phyloP scores from a whole-genome alignment of 1,140 invertebrate species.

The Conus ventricosus region DNA sequence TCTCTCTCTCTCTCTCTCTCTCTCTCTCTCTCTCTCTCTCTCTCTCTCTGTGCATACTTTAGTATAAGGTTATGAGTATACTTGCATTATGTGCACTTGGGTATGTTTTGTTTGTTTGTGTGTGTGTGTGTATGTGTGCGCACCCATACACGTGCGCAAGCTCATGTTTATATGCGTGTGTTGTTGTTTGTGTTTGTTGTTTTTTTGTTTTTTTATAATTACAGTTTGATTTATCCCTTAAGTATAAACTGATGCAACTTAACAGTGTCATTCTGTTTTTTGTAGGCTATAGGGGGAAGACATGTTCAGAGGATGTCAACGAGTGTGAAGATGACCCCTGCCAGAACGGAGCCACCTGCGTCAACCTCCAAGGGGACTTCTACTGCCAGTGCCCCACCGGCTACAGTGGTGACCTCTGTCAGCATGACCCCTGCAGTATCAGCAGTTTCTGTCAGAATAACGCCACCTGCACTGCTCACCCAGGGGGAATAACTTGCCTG shows the following conservation, averaged over 20 bases:
- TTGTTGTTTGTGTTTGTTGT: not conserved
- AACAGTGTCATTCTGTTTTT: not conserved
- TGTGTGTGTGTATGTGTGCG: not conserved
- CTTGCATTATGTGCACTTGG: too few relatives aligned
- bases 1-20: too few relatives aligned
- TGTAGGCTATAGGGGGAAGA: constrained; percentile 63
- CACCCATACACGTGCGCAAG: not conserved
- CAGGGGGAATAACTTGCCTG: constrained; percentile 94
- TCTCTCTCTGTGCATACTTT: too few relatives aligned
- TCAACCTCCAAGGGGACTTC: constrained; percentile 45
- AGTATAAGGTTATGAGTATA: too few relatives aligned
- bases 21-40: too few relatives aligned
- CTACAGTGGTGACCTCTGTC: constrained; percentile 64
- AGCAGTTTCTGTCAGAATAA: constrained; percentile 79
- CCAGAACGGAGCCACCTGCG: constrained; percentile 62
- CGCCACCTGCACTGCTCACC: constrained; percentile 91
- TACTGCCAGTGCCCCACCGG: constrained; percentile 48
- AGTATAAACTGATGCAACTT: not conserved
- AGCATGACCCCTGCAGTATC: constrained; percentile 85
- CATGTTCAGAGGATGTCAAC: constrained; percentile 61
- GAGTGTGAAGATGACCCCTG: constrained; percentile 61
- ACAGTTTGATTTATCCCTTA: not conserved
- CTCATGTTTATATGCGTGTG: not conserved
- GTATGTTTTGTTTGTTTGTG: not conserved
- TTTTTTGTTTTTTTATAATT: too few relatives aligned